Evolutionary conservation across 2,888 invertebrate genomes (phyloP), one percentile per base, ranked within the genome.

Genomic region (Clunio marinus): DNA sequence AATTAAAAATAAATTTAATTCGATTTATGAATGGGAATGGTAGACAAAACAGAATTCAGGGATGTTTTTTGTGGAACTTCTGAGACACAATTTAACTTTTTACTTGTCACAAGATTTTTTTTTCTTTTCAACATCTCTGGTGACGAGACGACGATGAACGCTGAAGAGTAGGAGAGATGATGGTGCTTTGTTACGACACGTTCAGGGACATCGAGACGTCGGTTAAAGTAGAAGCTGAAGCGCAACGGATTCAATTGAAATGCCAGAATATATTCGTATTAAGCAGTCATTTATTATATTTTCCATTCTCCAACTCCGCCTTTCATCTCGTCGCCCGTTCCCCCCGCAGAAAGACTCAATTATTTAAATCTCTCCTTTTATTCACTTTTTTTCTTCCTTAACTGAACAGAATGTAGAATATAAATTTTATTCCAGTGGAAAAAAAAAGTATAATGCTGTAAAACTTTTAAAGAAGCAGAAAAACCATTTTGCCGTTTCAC

Each of bases 1-100:
- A 60, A 60, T 60, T 60, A 60, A 41, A 60, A 60, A 60, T 37
- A 60, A 60, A 60, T 60, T 60, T 35, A 60, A 60, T 60, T 60
- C 24, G 20, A 51, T 17, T 51, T 17, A 8, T 17, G 8, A 51
- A 51, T 17, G 17, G 1, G 51, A 2, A n/a, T n/a, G n/a, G n/a
- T n/a, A n/a, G n/a, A n/a, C n/a, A n/a, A n/a, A n/a, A n/a, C n/a
- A n/a, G n/a, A n/a, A n/a, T n/a, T n/a, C n/a, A n/a, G n/a, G n/a
- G n/a, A n/a, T n/a, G n/a, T n/a, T n/a, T n/a, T n/a, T n/a, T n/a
- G n/a, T n/a, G n/a, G n/a, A n/a, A n/a, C n/a, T n/a, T n/a, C n/a
- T n/a, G n/a, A n/a, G n/a, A n/a, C n/a, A n/a, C n/a, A n/a, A n/a
- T n/a, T n/a, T n/a, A n/a, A n/a, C n/a, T n/a, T n/a, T n/a, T n/a